Percentiles rank a stretch among this genome's conserved stretches.
These are phyloP conservation scores for Amniataba percoides DNA, from an alignment of 2,797 vertebrate species.

Conservation along the genomic window DNA sequence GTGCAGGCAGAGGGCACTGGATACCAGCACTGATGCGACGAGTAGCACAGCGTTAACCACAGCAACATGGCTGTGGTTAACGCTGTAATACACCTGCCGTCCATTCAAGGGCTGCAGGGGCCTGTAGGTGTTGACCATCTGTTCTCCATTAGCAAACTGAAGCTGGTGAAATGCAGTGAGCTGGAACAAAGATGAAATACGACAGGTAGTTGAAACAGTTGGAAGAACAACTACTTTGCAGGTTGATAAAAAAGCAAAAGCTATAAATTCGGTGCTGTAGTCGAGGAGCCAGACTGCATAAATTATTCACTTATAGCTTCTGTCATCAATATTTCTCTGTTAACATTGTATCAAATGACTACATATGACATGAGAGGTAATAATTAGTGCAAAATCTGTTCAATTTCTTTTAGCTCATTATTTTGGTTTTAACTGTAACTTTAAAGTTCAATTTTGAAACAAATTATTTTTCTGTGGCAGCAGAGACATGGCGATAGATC, in stretches of 20 bases:
- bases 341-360: neutral
- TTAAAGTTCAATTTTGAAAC: too few relatives aligned
- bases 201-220: neutral
- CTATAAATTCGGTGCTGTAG: neutral
- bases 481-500: too few relatives aligned
- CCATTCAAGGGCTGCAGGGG: conserved; percentile 75
- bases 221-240: neutral
- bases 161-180: conserved; percentile 79
- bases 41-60: conserved; percentile 54
- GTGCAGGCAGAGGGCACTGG: conserved; percentile 35
- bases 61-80: conserved; percentile 39
- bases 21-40: conserved; percentile 55
- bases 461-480: too few relatives aligned
- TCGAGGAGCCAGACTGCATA: neutral
- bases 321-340: too few relatives aligned
- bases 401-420: too few relatives aligned
- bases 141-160: conserved; percentile 48
- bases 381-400: too few relatives aligned
- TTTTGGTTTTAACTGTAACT: too few relatives aligned
- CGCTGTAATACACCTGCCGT: conserved; percentile 82
- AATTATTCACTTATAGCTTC: too few relatives aligned
- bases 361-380: too few relatives aligned
- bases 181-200: conserved; percentile 63
- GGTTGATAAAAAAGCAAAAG: neutral
- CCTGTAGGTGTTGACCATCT: conserved; percentile 85